A percentile compares a stretch with the other conserved stretches of the same genome.
Evolutionary conservation across 2,113 vertebrate species (phyloP).

Genomic region (Protomyctophum bolini): DNA sequence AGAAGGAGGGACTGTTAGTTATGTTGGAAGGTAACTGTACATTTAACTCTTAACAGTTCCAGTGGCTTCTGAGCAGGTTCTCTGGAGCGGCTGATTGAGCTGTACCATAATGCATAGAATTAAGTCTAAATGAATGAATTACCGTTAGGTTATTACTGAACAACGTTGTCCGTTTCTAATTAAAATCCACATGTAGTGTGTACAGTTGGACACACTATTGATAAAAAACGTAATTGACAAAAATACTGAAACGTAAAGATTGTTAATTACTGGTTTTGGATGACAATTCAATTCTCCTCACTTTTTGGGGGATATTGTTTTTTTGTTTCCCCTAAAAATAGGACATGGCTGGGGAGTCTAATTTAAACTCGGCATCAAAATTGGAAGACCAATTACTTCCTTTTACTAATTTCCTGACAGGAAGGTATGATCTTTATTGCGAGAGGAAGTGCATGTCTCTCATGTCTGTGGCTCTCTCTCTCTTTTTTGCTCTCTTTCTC

Average conservation of each 20-base stretch:
- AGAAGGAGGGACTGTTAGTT: too few species aligned
- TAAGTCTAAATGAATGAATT: background rate
- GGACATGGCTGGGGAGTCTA: constrained; percentile 28
- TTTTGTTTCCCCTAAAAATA: background rate
- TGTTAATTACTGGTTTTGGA: background rate
- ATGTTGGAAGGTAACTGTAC: too few species aligned
- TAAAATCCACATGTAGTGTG: constrained; percentile 24
- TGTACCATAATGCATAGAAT: background rate
- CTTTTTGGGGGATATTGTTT: too few species aligned
- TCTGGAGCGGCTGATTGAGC: too few species aligned
- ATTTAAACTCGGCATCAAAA: constrained; percentile 35
- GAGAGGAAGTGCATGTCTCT: constrained; percentile 1
- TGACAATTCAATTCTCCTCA: background rate
- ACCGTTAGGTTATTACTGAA: background rate
- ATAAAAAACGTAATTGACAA: constrained; percentile 4
- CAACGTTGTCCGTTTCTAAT: background rate
- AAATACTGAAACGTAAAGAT: too few species aligned
- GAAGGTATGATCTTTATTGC: constrained; percentile 12
- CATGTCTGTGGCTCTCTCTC: background rate
- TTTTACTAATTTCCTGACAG: constrained; percentile 23
- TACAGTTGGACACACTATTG: background rate
- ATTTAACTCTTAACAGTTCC: too few species aligned
- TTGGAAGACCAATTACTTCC: constrained; percentile 32
- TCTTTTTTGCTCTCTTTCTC: constrained; percentile 2
- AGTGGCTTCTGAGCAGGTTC: too few species aligned